Base-by-base conservation (phyloP, 2,888 invertebrate species). In the Meandrusa payeni region DNA sequence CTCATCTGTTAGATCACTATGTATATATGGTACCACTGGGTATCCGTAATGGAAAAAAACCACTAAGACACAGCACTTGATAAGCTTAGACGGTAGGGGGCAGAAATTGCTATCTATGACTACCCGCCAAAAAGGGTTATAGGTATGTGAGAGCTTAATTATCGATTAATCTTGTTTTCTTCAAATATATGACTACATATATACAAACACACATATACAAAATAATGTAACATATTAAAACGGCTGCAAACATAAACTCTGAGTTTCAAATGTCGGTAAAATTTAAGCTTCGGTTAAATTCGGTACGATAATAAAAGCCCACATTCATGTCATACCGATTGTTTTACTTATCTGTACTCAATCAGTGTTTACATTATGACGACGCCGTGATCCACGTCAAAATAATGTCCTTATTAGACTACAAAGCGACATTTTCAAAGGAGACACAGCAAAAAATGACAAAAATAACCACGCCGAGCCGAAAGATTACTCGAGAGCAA, bases 361-460 rank as follows among this genome's bases (percentile, higher is more conserved):
- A 87, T 87, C 87, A 76, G 74, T 87, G 87, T 87, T 87, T 87
- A 81, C 83, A 80, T 71, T 77, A 80, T 79, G 74, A 67, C 62
- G 66, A 70, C 67, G 72, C 76, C 74, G 76, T 69, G 78, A 74
- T 80, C 59, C 71, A 76, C 77, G 83, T 86, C 87, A 87, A 85
- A 86, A 87, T 87, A 87, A 87, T 83, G 85, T 81, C 82, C 86
- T 82, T 81, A 87, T 87, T 87, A 87, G 69, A 76, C 66, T 58
- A 86, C 83, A 85, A 83, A 80, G 77, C 69, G 68, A 76, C 27
- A 64, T 71, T 78, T 83, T 71, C 83, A 81, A 79, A 81, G 83
- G 78, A 82, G 64, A 69, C 64, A 69, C 66, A 64, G 73, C 81
- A 85, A 86, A 86, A 87, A 86, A 76, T 76, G 76, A 57, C 76